Base-by-base conservation (phyloP, 23 tunicate genomes). In the Oikopleura dioica region DNA sequence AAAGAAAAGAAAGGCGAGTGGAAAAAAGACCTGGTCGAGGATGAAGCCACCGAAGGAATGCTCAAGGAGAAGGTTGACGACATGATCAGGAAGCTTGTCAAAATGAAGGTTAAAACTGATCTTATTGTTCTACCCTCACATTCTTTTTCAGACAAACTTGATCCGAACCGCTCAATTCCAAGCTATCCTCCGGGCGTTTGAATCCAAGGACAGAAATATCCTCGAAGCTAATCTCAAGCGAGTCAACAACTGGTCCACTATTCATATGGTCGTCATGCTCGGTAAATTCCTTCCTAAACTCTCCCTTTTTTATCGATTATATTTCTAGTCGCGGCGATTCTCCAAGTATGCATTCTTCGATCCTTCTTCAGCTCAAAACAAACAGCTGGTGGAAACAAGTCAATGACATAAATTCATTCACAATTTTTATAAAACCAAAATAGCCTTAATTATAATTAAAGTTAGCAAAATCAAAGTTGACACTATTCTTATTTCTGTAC, bases 231-330 rank as follows among this genome's bases (percentile, higher is more conserved):
- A 89, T 55, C 84, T 84, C 76, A 81, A 76, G 0, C 77, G 84
- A 36, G 82, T 89, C 78, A 89, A 89, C 76, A 58, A 77, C 68
- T 89, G 96, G 96, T 89, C 96, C 0, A 76, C 77, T 32, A 68
- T 83, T 37, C 81, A 89, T 76, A 76, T 89, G 51, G 68, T 84
- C 75, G 84, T 84, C 36, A 84, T 89, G 89, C n/a, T n/a, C n/a
- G n/a, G n/a, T n/a, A n/a, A n/a, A n/a, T n/a, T n/a, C n/a, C n/a
- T n/a, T n/a, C n/a, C n/a, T n/a, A n/a, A n/a, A n/a, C n/a, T n/a
- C n/a, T n/a, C n/a, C n/a, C n/a, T n/a, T n/a, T n/a, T n/a, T n/a
- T n/a, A n/a, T n/a, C n/a, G n/a, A n/a, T n/a, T n/a, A n/a, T n/a
- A n/a, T n/a, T n/a, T n/a, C n/a, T n/a, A n/a, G n/a, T n/a, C n/a